phyloP scores from a whole-genome alignment of 2,797 vertebrate genomes.

The Tolypeutes matacus region DNA sequence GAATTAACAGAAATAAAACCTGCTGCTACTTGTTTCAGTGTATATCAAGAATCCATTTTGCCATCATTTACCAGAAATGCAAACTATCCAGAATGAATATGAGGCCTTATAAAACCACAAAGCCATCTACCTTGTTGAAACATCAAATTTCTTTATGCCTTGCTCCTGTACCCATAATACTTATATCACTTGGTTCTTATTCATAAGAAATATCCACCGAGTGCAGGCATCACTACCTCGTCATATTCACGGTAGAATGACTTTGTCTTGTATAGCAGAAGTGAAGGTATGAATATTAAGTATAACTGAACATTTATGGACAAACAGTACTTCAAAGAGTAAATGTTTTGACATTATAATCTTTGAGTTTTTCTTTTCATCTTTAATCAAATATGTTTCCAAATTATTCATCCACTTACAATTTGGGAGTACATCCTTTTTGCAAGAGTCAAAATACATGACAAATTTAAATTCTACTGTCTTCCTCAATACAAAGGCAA shows the following conservation, averaged over 20 bases:
- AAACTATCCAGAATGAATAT: neutral
- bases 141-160: neutral
- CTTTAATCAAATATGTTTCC: neutral
- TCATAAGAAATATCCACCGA: neutral
- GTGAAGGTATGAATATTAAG: neutral
- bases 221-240: fast-evolving
- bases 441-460: neutral
- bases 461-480: neutral
- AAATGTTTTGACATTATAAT: neutral
- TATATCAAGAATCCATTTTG: neutral
- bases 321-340: neutral
- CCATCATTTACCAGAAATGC: neutral
- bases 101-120: neutral
- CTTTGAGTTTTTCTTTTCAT: neutral
- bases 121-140: neutral
- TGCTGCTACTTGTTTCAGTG: neutral
- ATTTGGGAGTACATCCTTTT: neutral
- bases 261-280: neutral
- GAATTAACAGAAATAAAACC: neutral
- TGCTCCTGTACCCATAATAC: fast-evolving
- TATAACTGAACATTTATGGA: neutral
- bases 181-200: neutral
- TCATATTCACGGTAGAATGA: neutral
- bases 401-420: neutral
- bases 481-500: neutral